phyloP scores from a whole-genome alignment of 2,797 vertebrate genomes.

The Cossypha niveicapilla region DNA sequence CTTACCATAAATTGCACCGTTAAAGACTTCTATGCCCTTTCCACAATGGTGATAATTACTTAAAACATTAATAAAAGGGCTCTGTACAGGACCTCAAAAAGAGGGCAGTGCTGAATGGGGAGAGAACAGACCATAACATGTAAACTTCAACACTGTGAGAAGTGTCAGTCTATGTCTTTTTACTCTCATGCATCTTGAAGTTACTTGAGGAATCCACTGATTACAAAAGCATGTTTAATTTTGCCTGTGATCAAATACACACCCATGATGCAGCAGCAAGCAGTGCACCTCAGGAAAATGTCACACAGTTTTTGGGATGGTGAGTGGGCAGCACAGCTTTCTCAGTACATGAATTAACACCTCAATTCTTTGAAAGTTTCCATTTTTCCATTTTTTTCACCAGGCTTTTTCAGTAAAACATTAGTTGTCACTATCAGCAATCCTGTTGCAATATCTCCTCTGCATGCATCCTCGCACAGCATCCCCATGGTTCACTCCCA shows the following conservation, averaged over 20 bases:
- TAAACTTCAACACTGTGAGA: background rate
- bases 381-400: background rate
- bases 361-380: background rate
- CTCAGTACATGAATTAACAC: conserved; percentile 17
- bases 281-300: background rate
- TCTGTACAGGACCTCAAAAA: background rate
- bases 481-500: background rate
- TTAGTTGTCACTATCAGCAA: background rate
- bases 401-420: background rate
- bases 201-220: background rate
- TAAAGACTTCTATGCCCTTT: background rate
- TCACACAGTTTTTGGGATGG: background rate
- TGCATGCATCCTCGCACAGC: background rate
- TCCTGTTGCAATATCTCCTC: background rate
- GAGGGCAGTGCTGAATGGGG: background rate
- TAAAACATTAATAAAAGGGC: background rate
- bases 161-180: background rate
- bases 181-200: background rate
- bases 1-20: accelerated
- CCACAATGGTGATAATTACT: accelerated
- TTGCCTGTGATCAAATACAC: background rate
- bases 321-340: background rate
- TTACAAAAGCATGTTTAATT: background rate
- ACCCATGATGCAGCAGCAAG: background rate
- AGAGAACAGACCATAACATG: background rate